Base-by-base conservation (phyloP, 2,797 vertebrate genomes). In the Enteromius viviparus region DNA sequence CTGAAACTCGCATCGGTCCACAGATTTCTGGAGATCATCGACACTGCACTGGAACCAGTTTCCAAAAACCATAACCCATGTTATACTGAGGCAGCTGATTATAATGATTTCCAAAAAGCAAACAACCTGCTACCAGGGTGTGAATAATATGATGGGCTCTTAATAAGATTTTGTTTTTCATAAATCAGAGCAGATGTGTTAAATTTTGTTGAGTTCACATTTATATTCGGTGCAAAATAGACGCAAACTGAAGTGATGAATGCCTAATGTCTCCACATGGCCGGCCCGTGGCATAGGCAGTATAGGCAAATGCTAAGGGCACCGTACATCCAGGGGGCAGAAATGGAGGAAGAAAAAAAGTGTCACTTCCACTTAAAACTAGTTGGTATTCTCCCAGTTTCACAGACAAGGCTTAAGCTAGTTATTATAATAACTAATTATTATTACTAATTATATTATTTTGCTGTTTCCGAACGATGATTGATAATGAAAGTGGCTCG, bases 61-160 rank as follows among this genome's bases (percentile, higher is more conserved):
- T 34, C 71, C 71, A 53, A 17, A 55, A 6, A 37, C 71, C 53
- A n/a, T 74, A 74, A 74, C 71, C 29, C 47, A 53, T 71, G 69
- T 19, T 8, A 6, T 37, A 75, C 17, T 9, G 47, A 34, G 34
- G 15, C 23, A 9, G 58, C 34, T 77, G 23, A 21, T 29, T 10
- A 11, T 62, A 29, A 40, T 76, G n/a, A 34, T 19, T 60, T 76
- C 37, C 34, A 76, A 45, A 58, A 10, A 26, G 74, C 0, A 60
- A 34, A 32, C 29, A 53, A 75, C 17, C 12, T 34, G 47, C 47
- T 21, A 53, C 49, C 29, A n/a, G 19, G 11, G 29, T 55, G 11
- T 55, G 10, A 53, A 37, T 37, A 55, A 29, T 47, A 26, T 26
- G 23, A 49, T 49, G 45, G 45, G 3, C 23, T 17, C 4, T 47